A percentile compares a stretch with the other conserved stretches of the same genome.
Conservation (phyloP, 2,888 invertebrate genomes). For the Endomychus coccineus region DNA sequence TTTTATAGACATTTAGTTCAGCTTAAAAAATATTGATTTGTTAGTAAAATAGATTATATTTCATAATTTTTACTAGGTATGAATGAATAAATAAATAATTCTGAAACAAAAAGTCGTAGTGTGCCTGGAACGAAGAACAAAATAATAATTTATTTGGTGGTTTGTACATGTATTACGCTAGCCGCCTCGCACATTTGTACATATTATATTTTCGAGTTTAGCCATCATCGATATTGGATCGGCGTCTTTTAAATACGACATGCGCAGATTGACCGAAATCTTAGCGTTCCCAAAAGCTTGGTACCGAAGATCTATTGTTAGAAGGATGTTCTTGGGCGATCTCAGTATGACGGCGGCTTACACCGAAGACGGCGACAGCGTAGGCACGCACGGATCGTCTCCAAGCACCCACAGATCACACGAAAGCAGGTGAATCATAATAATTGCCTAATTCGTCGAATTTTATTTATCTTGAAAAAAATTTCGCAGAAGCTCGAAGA, state of each 20-base stretch:
- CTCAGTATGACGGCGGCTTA: conserved; percentile 54
- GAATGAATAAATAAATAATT: not conserved
- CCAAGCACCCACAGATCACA: conserved; percentile 20
- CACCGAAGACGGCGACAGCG: conserved; percentile 34
- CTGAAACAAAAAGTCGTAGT: not conserved
- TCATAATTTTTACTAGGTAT: too few relatives aligned
- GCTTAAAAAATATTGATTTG: too few relatives aligned
- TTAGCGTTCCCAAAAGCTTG: conserved; percentile 97
- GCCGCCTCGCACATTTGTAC: not conserved
- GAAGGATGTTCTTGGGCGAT: conserved; percentile 89
- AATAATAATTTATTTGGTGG: not conserved
- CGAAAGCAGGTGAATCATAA: conserved; percentile 23
- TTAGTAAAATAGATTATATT: too few relatives aligned
- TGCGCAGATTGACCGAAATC: conserved; percentile 94
- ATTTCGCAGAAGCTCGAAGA: conserved; percentile 9
- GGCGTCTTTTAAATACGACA: conserved; percentile 96
- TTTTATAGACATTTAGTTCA: too few relatives aligned
- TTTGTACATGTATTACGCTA: not conserved
- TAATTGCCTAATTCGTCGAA: not conserved
- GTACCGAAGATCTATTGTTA: conserved; percentile 91
- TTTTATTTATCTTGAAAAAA: not conserved
- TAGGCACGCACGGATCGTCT: conserved; percentile 22
- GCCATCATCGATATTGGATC: conserved; percentile 93
- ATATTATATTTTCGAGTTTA: conserved; percentile 33
- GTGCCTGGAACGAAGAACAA: not conserved